Conservation (phyloP, 2,888 invertebrate genomes). For the Chrysopilus asiliformis region DNA sequence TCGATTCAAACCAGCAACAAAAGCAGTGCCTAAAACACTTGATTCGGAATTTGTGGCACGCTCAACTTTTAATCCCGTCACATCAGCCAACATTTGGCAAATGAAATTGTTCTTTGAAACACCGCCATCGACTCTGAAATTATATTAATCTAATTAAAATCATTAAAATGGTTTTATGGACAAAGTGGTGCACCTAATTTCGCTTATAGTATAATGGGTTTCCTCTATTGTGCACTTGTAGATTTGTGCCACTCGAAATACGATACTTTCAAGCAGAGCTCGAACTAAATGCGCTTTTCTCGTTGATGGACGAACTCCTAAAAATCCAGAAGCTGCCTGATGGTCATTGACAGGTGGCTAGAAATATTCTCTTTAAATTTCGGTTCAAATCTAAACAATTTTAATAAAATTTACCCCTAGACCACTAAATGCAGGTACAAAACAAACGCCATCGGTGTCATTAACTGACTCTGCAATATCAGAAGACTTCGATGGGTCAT, state of each 20-base stretch:
- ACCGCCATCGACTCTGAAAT: slow-evolving; percentile 78
- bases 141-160: slow-evolving; percentile 1
- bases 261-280: slow-evolving; percentile 74
- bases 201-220: slow-evolving; percentile 43
- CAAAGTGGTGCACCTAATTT: slow-evolving; percentile 47
- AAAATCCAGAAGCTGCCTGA: slow-evolving; percentile 69
- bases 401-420: slow-evolving; percentile 50
- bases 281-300: slow-evolving; percentile 65
- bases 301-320: slow-evolving; percentile 53
- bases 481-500: slow-evolving; percentile 49
- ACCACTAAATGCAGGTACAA: slow-evolving; percentile 82
- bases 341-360: slow-evolving; percentile 85
- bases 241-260: slow-evolving; percentile 66
- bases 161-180: no score
- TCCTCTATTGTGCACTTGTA: slow-evolving; percentile 60
- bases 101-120: slow-evolving; percentile 90
- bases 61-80: slow-evolving; percentile 62
- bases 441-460: slow-evolving; percentile 65
- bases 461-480: slow-evolving; percentile 52
- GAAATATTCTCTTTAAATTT: slow-evolving; percentile 5
- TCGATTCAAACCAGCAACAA: slow-evolving; percentile 65
- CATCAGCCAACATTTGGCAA: slow-evolving; percentile 73
- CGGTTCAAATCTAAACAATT: not conserved
- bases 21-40: slow-evolving; percentile 75
- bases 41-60: slow-evolving; percentile 62